A percentile compares a stretch with the other conserved stretches of the same genome.
Evolutionary conservation across 1,140 invertebrate species (phyloP).

Genomic region (Matsumurasca onukii): DNA sequence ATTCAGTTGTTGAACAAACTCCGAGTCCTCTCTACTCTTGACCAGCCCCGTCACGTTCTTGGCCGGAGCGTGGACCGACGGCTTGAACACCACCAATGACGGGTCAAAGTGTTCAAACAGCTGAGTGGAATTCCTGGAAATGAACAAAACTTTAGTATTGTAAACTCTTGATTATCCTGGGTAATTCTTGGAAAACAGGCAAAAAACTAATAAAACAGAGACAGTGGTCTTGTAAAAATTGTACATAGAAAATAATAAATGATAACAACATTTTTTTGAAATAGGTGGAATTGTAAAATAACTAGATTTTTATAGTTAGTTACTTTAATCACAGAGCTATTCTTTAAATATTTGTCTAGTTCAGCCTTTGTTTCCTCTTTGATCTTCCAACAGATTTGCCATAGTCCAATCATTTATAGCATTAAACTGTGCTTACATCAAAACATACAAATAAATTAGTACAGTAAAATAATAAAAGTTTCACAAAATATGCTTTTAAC

Average conservation of each 20-base stretch:
- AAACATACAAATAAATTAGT: too few relatives aligned
- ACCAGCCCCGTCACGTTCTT: slow-evolving; percentile 32
- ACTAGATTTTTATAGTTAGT: too few relatives aligned
- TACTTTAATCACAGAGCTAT: too few relatives aligned
- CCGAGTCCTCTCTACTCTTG: slow-evolving; percentile 5
- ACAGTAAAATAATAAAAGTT: too few relatives aligned
- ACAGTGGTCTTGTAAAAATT: background rate
- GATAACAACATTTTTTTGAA: too few relatives aligned
- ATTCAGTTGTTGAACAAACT: background rate
- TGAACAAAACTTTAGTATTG: slow-evolving; percentile 26
- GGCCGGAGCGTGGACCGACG: slow-evolving; percentile 57
- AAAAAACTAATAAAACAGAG: background rate
- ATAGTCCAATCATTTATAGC: too few relatives aligned
- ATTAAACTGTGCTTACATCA: too few relatives aligned
- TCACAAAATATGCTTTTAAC: too few relatives aligned
- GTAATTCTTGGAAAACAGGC: background rate
- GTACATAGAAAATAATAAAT: slow-evolving; percentile 22
- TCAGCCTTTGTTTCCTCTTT: too few relatives aligned
- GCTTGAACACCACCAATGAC: slow-evolving; percentile 65
- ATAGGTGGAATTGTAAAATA: too few relatives aligned
- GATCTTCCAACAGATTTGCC: too few relatives aligned
- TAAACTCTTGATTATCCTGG: background rate
- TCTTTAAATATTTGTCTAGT: too few relatives aligned
- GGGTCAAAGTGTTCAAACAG: slow-evolving; percentile 60
- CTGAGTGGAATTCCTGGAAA: slow-evolving; percentile 53